Percentiles rank a stretch among this genome's conserved stretches.
Evolutionary conservation across 2,888 invertebrate species (phyloP).

Genomic region (Agrypnus murinus): DNA sequence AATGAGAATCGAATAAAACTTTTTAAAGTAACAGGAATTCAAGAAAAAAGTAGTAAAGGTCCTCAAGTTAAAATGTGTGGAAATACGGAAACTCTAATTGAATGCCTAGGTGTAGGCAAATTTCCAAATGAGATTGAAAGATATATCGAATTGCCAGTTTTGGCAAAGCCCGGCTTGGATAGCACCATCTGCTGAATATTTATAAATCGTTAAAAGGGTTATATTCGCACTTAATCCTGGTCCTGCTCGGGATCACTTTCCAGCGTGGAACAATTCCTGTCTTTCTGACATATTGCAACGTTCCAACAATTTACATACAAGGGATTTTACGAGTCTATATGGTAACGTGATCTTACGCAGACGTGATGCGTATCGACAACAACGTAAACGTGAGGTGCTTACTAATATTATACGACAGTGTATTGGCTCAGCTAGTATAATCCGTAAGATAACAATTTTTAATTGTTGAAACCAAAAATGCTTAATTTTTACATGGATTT

Average conservation of each 20-base stretch:
- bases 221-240: conserved; percentile 44
- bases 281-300: conserved; percentile 49
- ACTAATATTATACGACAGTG: conserved; percentile 27
- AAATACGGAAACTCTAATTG: conserved; percentile 25
- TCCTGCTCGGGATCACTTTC: conserved; percentile 44
- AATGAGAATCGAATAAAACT: too few relatives aligned
- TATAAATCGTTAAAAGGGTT: conserved; percentile 47
- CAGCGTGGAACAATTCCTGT: conserved; percentile 42
- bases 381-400: conserved; percentile 44
- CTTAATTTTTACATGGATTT: conserved; percentile 31
- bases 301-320: conserved; percentile 50
- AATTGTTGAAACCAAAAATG: conserved; percentile 36
- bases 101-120: conserved; percentile 34
- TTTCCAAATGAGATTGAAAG: conserved; percentile 39
- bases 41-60: conserved; percentile 13
- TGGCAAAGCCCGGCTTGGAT: conserved; percentile 37
- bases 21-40: neutral
- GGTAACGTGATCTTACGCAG: conserved; percentile 51
- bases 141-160: conserved; percentile 39
- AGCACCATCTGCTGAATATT: conserved; percentile 45
- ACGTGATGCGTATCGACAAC: conserved; percentile 51
- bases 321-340: conserved; percentile 50
- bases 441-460: conserved; percentile 41
- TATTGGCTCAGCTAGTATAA: conserved; percentile 33
- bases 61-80: conserved; percentile 19